These are phyloP conservation scores for Nephila pilipes DNA, from an alignment of 1,140 invertebrate species.

Conservation along the genomic window DNA sequence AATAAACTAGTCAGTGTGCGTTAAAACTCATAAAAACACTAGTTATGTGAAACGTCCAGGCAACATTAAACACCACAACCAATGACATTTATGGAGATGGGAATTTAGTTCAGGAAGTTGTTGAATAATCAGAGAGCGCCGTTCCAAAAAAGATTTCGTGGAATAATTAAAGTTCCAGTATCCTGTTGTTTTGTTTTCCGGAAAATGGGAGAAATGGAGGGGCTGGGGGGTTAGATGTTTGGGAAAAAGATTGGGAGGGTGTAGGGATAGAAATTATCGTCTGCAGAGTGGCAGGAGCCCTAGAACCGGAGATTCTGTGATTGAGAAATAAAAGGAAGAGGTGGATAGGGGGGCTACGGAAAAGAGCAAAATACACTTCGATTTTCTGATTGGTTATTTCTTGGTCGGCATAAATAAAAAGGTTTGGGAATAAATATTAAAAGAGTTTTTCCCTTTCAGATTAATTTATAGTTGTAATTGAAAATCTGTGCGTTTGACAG, in stretches of 20 bases:
- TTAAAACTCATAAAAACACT: constrained; percentile 69
- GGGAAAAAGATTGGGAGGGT: constrained; percentile 36
- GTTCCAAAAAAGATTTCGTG: constrained; percentile 59
- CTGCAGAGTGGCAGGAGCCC: not conserved
- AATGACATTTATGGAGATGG: constrained; percentile 61
- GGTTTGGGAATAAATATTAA: constrained; percentile 52
- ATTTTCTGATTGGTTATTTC: constrained; percentile 55
- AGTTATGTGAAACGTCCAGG: too few species aligned
- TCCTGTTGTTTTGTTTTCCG: constrained; percentile 77
- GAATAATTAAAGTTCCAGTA: constrained; percentile 76
- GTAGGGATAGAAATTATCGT: constrained; percentile 58
- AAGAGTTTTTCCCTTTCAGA: constrained; percentile 5
- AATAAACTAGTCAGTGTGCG: constrained; percentile 1
- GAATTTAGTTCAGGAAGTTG: constrained; percentile 72
- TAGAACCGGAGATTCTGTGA: constrained; percentile 67
- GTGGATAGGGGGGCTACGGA: not conserved
- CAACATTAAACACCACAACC: too few species aligned
- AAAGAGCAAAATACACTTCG: constrained; percentile 43
- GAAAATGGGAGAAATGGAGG: constrained; percentile 45
- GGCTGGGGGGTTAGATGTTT: constrained; percentile 21
- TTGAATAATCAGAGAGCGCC: constrained; percentile 60
- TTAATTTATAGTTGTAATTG: constrained; percentile 34
- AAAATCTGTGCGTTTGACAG: constrained; percentile 33
- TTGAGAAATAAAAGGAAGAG: constrained; percentile 57
- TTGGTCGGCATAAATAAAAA: constrained; percentile 44